Evolutionary conservation across 2,888 invertebrate species (phyloP).

Genomic region (Folsomia manolachei): DNA sequence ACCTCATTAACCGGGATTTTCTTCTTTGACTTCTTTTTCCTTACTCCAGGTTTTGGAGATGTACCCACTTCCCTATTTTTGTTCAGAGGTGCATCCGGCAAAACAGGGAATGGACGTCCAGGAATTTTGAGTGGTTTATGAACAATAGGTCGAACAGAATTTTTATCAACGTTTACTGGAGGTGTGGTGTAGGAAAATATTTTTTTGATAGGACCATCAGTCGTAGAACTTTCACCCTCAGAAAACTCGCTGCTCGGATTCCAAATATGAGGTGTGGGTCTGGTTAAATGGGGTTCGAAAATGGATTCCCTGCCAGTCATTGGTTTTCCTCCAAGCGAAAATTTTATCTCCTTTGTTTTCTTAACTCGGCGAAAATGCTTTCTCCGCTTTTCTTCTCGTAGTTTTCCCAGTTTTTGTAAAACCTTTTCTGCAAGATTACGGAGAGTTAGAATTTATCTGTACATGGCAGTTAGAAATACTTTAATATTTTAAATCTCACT

Average conservation of each 20-base stretch:
- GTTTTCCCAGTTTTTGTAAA: background rate
- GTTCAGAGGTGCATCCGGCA: constrained; percentile 8
- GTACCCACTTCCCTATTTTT: background rate
- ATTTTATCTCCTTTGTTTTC: no score
- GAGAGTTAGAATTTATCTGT: background rate
- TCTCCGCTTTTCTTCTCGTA: background rate
- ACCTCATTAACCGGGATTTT: no score
- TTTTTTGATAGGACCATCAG: background rate
- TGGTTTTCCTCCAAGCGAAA: no score
- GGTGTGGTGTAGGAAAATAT: constrained; percentile 8
- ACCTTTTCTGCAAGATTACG: background rate
- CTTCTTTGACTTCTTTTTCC: no score
- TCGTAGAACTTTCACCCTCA: no score
- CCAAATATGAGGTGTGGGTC: no score
- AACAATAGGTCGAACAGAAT: background rate
- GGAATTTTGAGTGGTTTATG: background rate
- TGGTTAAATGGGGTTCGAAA: no score
- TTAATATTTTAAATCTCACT: background rate
- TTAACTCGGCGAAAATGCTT: background rate
- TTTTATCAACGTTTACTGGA: background rate
- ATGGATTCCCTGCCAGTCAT: no score
- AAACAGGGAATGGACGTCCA: background rate
- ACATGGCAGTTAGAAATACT: background rate
- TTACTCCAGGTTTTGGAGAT: background rate
- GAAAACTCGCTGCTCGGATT: no score